Conservation (phyloP, 2,888 invertebrate genomes). For the Sesia apiformis region DNA sequence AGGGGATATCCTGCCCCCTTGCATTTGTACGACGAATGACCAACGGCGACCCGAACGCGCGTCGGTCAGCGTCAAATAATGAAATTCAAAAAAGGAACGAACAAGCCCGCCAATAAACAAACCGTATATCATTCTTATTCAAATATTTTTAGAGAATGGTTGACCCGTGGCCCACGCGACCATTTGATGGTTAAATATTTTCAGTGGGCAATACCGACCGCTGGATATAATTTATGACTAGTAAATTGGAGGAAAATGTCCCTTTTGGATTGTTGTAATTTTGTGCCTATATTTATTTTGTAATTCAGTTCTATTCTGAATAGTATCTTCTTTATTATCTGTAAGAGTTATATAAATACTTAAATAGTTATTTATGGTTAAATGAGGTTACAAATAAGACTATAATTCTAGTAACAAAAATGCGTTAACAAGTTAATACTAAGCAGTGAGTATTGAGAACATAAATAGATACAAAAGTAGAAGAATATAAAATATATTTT, state of each 20-base stretch:
- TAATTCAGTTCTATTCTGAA: too few species aligned
- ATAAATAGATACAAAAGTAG: too few species aligned
- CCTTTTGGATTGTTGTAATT: constrained; percentile 13
- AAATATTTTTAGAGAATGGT: constrained; percentile 67
- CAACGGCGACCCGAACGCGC: constrained; percentile 58
- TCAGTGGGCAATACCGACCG: constrained; percentile 46
- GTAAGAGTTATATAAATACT: too few species aligned
- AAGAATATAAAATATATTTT: too few species aligned
- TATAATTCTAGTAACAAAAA: too few species aligned
- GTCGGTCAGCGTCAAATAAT: constrained; percentile 60
- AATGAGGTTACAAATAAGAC: too few species aligned
- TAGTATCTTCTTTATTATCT: too few species aligned
- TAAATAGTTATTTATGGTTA: too few species aligned
- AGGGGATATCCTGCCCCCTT: constrained; percentile 54
- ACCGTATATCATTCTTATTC: constrained; percentile 73
- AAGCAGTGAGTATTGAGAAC: too few species aligned
- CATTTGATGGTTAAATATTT: constrained; percentile 69
- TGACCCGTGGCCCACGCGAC: constrained; percentile 70
- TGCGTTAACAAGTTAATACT: too few species aligned
- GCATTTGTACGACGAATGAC: constrained; percentile 27
- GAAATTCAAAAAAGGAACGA: constrained; percentile 62
- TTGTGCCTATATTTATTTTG: neutral
- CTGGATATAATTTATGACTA: constrained; percentile 56
- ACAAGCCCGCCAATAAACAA: constrained; percentile 73
- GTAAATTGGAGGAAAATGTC: constrained; percentile 38